phyloP scores from a whole-genome alignment of 2,797 vertebrate species.

The Cossypha caffra region DNA sequence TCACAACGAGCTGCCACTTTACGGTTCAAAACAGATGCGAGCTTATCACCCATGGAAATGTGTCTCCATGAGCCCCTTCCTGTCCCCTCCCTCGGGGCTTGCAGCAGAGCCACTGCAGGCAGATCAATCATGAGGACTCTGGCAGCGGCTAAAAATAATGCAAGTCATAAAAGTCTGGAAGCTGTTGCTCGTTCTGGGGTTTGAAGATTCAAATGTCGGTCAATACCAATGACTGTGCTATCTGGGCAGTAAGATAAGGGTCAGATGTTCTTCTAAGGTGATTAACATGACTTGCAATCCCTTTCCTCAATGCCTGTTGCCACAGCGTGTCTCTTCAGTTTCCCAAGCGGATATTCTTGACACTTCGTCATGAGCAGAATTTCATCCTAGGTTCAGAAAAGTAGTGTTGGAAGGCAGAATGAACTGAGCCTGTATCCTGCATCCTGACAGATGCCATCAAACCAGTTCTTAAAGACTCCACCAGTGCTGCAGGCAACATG shows the following conservation, averaged over 20 bases:
- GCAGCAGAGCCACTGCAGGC: conserved; percentile 33
- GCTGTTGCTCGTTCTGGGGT: conserved; percentile 41
- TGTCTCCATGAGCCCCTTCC: conserved; percentile 33
- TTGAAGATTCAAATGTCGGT: conserved; percentile 25
- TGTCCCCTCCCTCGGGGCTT: conserved; percentile 34
- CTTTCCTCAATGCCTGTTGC: background rate
- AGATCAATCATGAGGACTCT: conserved; percentile 63
- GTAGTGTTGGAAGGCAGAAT: conserved; percentile 3
- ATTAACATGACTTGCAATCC: background rate
- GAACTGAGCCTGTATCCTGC: background rate
- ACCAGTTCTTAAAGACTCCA: background rate
- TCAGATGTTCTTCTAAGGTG: background rate
- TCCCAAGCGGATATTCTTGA: background rate
- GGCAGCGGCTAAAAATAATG: conserved; percentile 75
- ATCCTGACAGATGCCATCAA: background rate
- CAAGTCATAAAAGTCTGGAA: conserved; percentile 54
- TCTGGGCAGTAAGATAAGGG: background rate
- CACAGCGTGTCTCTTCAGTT: background rate
- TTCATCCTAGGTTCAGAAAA: background rate
- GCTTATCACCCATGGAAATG: conserved; percentile 65
- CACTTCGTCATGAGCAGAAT: background rate
- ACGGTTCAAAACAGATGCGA: conserved; percentile 68
- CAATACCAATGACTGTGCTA: background rate
- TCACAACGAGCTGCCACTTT: conserved; percentile 73
- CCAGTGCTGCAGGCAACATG: background rate